Conservation (phyloP, 2,113 vertebrate species). For the Brachionichthys hirsutus region DNA sequence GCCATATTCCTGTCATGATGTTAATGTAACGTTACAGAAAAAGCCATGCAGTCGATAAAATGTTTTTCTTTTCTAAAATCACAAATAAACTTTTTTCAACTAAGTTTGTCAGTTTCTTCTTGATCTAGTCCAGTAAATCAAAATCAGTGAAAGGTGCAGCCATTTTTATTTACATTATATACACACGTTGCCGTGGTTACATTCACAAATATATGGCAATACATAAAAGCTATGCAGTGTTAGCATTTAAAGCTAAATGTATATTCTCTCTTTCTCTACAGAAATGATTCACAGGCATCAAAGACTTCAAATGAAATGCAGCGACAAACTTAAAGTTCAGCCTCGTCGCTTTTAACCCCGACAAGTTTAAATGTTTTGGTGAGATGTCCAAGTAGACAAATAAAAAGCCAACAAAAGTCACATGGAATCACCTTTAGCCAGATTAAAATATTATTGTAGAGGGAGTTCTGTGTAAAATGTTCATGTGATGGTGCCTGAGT, state of each 20-base stretch:
- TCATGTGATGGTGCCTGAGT: no score
- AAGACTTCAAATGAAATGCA: no score
- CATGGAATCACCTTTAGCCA: no score
- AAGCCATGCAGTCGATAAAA: conserved; percentile 19
- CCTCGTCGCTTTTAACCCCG: no score
- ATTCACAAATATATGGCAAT: conserved; percentile 56
- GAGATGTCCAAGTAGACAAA: no score
- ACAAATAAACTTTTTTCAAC: conserved; percentile 40
- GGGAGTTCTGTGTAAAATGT: no score
- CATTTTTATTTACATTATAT: conserved; percentile 73
- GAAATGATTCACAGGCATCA: background rate
- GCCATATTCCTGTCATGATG: conserved; percentile 8
- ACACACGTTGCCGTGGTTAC: conserved; percentile 58
- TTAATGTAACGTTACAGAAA: conserved; percentile 13
- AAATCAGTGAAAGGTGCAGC: conserved; percentile 47
- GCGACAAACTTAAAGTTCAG: no score
- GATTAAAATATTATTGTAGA: no score
- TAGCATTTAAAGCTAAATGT: conserved; percentile 28
- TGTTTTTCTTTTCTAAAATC: conserved; percentile 43
- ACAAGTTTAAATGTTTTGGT: no score
- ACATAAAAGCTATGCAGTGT: conserved; percentile 35
- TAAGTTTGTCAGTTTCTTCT: conserved; percentile 5
- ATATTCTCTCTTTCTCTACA: conserved; percentile 24
- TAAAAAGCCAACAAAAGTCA: no score
- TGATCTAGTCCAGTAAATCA: background rate